A percentile compares a stretch with the other conserved stretches of the same genome.
These are phyloP conservation scores for Promerops cafer DNA, from an alignment of 2,113 vertebrate genomes.

Conservation along the genomic window DNA sequence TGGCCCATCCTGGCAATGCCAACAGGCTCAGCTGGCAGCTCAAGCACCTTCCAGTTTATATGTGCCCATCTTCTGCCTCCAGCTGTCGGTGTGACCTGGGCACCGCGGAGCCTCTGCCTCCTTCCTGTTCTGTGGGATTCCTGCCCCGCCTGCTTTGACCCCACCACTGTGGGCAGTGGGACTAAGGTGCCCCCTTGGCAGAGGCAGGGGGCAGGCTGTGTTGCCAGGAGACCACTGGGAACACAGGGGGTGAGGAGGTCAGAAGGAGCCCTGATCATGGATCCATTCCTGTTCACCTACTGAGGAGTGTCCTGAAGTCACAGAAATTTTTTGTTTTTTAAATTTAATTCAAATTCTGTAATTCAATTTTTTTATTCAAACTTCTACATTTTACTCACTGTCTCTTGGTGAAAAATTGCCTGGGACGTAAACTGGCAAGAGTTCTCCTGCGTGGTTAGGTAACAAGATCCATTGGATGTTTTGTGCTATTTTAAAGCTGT, in stretches of 20 bases:
- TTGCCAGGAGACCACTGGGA: background rate
- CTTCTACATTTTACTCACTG: background rate
- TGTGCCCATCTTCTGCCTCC: fast-evolving
- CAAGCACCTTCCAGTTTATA: background rate
- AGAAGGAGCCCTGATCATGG: background rate
- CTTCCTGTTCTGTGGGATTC: background rate
- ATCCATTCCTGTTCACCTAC: background rate
- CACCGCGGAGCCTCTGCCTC: too few species aligned
- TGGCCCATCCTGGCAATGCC: background rate
- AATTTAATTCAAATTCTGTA: background rate
- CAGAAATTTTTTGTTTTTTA: background rate
- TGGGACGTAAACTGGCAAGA: background rate
- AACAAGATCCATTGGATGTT: background rate
- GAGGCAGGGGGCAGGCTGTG: too few species aligned
- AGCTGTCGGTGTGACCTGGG: background rate
- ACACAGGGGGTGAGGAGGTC: background rate
- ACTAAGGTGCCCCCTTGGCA: fast-evolving
- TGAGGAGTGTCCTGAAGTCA: background rate
- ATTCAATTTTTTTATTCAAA: background rate
- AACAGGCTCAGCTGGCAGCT: background rate
- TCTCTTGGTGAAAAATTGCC: background rate
- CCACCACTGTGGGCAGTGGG: background rate
- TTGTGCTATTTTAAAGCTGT: slow-evolving; percentile 35
- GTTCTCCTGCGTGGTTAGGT: background rate
- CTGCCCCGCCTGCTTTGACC: background rate